Evolutionary conservation across 1,140 invertebrate genomes (phyloP), one percentile per base, ranked within the genome.

Genomic region (Hypothenemus hampei): DNA sequence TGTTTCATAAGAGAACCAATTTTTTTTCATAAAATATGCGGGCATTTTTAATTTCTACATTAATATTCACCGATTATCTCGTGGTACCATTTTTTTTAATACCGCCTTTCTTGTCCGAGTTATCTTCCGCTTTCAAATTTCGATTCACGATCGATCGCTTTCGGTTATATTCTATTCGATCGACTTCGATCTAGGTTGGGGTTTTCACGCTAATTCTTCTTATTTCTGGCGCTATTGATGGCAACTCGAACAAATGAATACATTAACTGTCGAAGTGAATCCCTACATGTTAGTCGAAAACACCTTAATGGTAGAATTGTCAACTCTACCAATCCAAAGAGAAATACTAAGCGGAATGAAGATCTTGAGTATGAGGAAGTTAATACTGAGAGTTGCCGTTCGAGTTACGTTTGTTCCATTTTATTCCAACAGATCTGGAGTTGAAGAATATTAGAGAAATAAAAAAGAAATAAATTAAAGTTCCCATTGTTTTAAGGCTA

Each of bases 21-120:
- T n/a, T 20, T 53, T 53, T 52, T 53, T 36, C 35, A 53, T 53
- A 44, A 53, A 53, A 44, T 44, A 53, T 53, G 40, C 50, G 35
- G 20, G 16, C 35, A 41, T 24, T 51, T 41, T 31, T 41, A 19
- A 29, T 41, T 6, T n/a, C 35, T n/a, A 24, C 46, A 49, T 49
- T 39, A 37, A 49, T 49, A 49, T 41, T 41, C 37, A n/a, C 48
- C 24, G 15, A 36, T 26, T 51, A 51, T 51, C 29, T 36, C 1
- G 7, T 29, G n/a, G n/a, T n/a, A n/a, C 13, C 15, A 48, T 19
- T 11, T 26, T 48, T 48, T 26, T 35, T 43, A 43, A 43, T 43
- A 21, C 40, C 23, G 40, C 40, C 40, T 43, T 43, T 43, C 40
- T 43, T 43, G 40, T 43, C 21, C 40, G 18, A 11, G 22, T 43